Evolutionary conservation across 2,888 invertebrate genomes (phyloP).

Genomic region (Gymnosoma rotundatum): DNA sequence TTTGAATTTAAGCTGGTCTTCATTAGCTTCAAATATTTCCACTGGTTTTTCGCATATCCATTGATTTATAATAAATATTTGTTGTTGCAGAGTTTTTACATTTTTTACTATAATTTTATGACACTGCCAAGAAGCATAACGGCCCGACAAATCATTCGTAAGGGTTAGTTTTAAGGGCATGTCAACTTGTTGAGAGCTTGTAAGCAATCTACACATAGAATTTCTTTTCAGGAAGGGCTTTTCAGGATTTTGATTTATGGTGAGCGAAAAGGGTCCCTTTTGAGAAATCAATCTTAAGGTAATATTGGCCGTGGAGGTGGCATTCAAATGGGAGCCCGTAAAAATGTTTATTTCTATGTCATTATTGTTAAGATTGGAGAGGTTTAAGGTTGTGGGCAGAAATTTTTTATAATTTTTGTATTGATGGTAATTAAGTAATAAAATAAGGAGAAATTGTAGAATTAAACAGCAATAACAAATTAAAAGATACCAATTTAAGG

Average conservation of each 20-base stretch:
- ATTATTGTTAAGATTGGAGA: background rate
- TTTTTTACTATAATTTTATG: constrained; percentile 72
- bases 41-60: constrained; percentile 67
- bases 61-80: constrained; percentile 68
- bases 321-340: constrained; percentile 73
- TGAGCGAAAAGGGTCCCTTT: constrained; percentile 38
- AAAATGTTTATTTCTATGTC: constrained; percentile 62
- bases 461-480: constrained; percentile 44
- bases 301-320: constrained; percentile 73
- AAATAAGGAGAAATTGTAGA: background rate
- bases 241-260: constrained; percentile 64
- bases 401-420: constrained; percentile 10
- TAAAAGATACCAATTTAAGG: constrained; percentile 65
- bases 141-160: constrained; percentile 72
- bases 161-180: constrained; percentile 55
- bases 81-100: constrained; percentile 40
- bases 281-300: constrained; percentile 65
- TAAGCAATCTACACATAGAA: constrained; percentile 46
- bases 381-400: constrained; percentile 25
- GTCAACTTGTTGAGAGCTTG: constrained; percentile 28
- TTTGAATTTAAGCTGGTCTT: background rate
- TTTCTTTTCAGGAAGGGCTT: constrained; percentile 54
- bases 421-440: constrained; percentile 26
- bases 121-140: constrained; percentile 76
- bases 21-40: background rate